Conservation (phyloP, 1,140 invertebrate genomes). For the Drosophila oshimai region DNA sequence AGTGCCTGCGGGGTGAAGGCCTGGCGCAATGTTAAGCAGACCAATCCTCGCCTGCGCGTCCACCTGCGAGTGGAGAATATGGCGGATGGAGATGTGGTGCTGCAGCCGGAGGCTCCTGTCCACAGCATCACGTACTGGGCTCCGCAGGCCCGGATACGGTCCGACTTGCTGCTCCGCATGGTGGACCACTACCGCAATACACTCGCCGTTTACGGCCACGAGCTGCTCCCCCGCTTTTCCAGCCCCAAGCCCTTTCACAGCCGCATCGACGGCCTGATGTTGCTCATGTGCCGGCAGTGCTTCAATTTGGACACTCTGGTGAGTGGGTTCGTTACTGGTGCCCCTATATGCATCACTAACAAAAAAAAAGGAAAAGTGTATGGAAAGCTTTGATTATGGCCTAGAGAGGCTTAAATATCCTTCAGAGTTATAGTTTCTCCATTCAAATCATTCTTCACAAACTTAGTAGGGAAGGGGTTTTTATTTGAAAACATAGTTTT, state of each 20-base stretch:
- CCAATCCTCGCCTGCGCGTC: constrained; percentile 85
- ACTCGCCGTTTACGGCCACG: constrained; percentile 85
- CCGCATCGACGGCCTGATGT: constrained; percentile 86
- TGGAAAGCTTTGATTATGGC: too few species aligned
- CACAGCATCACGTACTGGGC: constrained; percentile 87
- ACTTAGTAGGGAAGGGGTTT: too few species aligned
- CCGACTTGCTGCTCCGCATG: constrained; percentile 83
- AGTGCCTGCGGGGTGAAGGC: constrained; percentile 77
- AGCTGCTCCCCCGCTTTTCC: constrained; percentile 86
- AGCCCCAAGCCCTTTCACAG: constrained; percentile 86
- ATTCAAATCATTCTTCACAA: too few species aligned
- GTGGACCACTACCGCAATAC: constrained; percentile 85
- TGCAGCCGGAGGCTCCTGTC: constrained; percentile 86
- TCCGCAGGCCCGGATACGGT: constrained; percentile 84
- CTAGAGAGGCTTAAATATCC: too few species aligned
- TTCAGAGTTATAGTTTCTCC: too few species aligned
- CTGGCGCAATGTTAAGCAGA: constrained; percentile 84
- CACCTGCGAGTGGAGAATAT: constrained; percentile 85
- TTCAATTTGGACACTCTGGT: constrained; percentile 87
- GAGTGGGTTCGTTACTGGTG: constrained; percentile 29
- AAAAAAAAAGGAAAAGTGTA: too few species aligned
- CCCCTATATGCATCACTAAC: too few species aligned
- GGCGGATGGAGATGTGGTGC: constrained; percentile 83
- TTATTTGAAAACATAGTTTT: too few species aligned
- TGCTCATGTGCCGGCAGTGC: constrained; percentile 86